Evolutionary conservation across 2,113 vertebrate genomes (phyloP), one percentile per base, ranked within the genome.

Genomic region (Mohoua ochrocephala): DNA sequence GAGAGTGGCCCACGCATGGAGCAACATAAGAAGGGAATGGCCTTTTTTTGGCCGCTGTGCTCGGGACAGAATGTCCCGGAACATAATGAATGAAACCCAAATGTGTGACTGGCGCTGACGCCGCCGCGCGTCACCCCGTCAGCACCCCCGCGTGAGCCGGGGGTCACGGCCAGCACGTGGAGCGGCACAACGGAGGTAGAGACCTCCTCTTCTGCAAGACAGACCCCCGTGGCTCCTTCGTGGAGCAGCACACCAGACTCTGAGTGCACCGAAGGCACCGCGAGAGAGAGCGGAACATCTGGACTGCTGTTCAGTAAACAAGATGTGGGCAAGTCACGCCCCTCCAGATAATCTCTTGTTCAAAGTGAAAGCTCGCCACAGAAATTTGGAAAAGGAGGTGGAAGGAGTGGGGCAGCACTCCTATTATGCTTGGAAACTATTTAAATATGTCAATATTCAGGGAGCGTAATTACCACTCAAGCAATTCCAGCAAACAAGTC

Each of bases 391-490:
- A 86, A 87, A 75, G 50, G 45, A 14, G 37, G 30, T 60, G 18
- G 59, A 42, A 64, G 42, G 35, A 76, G 26, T 0, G 0, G 47
- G 60, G 31, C 49, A 76, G 35, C 64, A 53, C 75, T 78, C 75
- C 84, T 78, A 37, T 76, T 96, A 39, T 75, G 61, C 94, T 97
- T 96, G 92, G 84, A 88, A 93, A 89, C 78, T 78, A 91, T 95
- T 97, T 93, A 93, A 96, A 86, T 95, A 95, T 78, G 81, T 95
- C 95, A 93, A 75, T 95, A 94, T 95, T 92, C 89, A 93, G 49
- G 71, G 75, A 93, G 68, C 5, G 0, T 92, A 96, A 96, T 96
- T 95, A 94, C 89, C 84, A 56, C 84, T 84, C 84, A 54, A 75
- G 93, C 85, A 57, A 77, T 94, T 97, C 95, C 92, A 93, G 95